These are phyloP conservation scores for Oreochromis spilurus DNA, from an alignment of 2,113 vertebrate species.

Conservation along the genomic window DNA sequence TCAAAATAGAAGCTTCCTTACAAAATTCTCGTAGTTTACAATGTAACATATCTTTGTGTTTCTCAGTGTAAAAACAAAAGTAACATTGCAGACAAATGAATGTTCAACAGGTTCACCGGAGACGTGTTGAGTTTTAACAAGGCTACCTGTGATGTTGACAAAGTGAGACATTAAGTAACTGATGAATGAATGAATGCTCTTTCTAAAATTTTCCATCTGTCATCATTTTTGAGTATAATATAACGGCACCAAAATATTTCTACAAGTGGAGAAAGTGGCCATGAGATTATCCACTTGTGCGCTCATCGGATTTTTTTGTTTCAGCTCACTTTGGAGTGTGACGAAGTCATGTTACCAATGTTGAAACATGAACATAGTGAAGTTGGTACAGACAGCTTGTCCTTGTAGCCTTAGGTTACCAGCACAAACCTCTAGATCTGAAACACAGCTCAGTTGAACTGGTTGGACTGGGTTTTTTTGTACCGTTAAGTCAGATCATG, in stretches of 20 bases:
- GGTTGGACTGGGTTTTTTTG: conserved; percentile 9
- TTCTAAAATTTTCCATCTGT: not conserved
- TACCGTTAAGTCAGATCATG: conserved; percentile 17
- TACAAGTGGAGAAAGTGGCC: not conserved
- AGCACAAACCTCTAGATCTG: conserved; percentile 3
- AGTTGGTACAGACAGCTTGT: not conserved
- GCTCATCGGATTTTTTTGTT: not conserved
- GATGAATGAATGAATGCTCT: not conserved
- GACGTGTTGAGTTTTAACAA: conserved; percentile 21
- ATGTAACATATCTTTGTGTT: conserved; percentile 49
- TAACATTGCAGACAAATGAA: not conserved
- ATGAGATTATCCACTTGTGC: not conserved
- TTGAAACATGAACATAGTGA: conserved; percentile 46
- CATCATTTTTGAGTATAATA: not conserved
- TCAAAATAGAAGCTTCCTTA: conserved; percentile 68
- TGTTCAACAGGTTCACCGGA: conserved; percentile 42
- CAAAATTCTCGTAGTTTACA: conserved; percentile 64
- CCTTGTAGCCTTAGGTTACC: not conserved
- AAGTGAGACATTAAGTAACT: not conserved
- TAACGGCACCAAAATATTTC: not conserved
- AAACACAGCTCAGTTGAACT: not conserved
- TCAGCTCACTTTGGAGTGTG: conserved; percentile 2
- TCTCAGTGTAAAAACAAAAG: conserved; percentile 41
- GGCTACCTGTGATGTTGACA: not conserved
- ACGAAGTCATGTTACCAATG: not conserved